Conservation (phyloP, 2,888 invertebrate genomes). For the Ophraella communa region DNA sequence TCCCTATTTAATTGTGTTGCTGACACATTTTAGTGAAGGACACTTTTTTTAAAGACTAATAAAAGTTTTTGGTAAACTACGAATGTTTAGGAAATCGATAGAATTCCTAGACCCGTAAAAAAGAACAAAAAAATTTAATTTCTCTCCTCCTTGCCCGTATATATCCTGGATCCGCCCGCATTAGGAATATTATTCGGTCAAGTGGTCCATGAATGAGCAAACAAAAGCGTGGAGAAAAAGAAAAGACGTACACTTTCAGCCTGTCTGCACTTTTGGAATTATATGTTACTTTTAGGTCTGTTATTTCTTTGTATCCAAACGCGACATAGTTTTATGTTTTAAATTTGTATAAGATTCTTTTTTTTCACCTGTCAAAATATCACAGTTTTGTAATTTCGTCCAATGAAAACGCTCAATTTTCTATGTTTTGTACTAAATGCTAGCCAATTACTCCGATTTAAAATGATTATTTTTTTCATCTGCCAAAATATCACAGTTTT, state of each 20-base stretch:
- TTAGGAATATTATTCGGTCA: conserved; percentile 39
- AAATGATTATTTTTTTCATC: too few relatives aligned
- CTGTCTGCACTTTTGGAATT: conserved; percentile 35
- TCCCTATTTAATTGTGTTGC: background rate
- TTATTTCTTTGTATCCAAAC: too few relatives aligned
- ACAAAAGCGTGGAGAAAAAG: conserved; percentile 34
- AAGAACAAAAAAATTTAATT: conserved; percentile 32
- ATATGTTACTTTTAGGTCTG: too few relatives aligned
- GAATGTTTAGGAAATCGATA: conserved; percentile 14
- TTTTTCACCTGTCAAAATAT: too few relatives aligned
- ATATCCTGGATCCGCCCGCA: conserved; percentile 36
- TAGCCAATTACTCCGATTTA: too few relatives aligned
- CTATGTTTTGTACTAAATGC: too few relatives aligned
- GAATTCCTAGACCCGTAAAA: conserved; percentile 13
- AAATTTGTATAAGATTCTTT: too few relatives aligned
- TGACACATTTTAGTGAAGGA: background rate
- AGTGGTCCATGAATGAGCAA: conserved; percentile 41
- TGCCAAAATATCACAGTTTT: too few relatives aligned
- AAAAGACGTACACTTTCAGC: conserved; percentile 28
- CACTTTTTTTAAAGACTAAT: background rate
- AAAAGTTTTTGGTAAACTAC: conserved; percentile 1
- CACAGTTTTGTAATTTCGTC: too few relatives aligned
- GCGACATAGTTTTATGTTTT: too few relatives aligned
- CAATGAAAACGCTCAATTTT: too few relatives aligned
- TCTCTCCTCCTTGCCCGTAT: conserved; percentile 28